These are phyloP conservation scores for Archaeoteleia sp. DNA, from an alignment of 2,888 invertebrate genomes.

Conservation along the genomic window DNA sequence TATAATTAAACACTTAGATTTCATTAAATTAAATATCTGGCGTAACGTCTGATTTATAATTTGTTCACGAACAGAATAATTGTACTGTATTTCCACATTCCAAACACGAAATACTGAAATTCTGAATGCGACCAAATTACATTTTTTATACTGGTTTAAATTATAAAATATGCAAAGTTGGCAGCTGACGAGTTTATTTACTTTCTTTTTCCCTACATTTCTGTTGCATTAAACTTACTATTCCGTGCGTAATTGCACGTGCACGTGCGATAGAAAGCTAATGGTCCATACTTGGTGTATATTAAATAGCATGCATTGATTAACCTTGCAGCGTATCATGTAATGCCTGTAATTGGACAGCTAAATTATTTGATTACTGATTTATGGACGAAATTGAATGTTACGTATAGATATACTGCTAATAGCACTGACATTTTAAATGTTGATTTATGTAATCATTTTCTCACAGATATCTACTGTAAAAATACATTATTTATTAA, in stretches of 20 bases:
- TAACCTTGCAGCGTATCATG: slow-evolving; percentile 25
- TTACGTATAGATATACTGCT: slow-evolving; percentile 1
- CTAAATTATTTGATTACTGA: slow-evolving; percentile 30
- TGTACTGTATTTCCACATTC: too few relatives aligned
- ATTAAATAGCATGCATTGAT: slow-evolving; percentile 11
- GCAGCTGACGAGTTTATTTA: slow-evolving; percentile 9
- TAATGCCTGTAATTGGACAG: slow-evolving; percentile 15
- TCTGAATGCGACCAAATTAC: too few relatives aligned
- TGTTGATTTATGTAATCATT: too few relatives aligned
- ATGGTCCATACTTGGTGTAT: slow-evolving; percentile 7
- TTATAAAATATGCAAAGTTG: background rate
- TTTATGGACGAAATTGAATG: slow-evolving; percentile 1
- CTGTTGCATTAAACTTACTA: slow-evolving; percentile 11
- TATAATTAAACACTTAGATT: too few relatives aligned
- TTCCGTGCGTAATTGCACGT: slow-evolving; percentile 17
- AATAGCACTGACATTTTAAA: too few relatives aligned
- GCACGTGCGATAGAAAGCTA: slow-evolving; percentile 21
- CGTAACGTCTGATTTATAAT: too few relatives aligned
- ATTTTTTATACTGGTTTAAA: background rate
- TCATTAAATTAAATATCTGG: too few relatives aligned
- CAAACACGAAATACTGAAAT: too few relatives aligned
- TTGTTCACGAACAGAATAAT: too few relatives aligned
- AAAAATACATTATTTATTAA: too few relatives aligned
- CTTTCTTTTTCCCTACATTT: slow-evolving; percentile 19
- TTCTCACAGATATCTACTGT: too few relatives aligned